Evolutionary conservation across 2,888 invertebrate species (phyloP).

Genomic region (Brassicogethes aeneus): DNA sequence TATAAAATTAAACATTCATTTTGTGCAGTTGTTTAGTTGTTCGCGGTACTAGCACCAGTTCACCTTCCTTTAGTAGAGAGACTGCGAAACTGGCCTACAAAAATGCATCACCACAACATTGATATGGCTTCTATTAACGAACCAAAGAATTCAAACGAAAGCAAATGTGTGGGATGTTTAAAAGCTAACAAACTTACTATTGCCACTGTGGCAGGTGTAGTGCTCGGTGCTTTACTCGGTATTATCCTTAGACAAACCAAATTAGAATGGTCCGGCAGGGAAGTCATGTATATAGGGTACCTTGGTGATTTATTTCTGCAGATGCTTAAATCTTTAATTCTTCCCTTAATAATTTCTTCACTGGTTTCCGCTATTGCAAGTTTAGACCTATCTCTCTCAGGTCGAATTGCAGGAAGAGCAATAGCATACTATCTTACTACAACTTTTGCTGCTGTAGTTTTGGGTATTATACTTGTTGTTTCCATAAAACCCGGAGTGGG

Average conservation of each 20-base stretch:
- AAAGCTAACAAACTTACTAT: slow-evolving; percentile 46
- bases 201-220: slow-evolving; percentile 49
- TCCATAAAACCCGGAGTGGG: slow-evolving; percentile 53
- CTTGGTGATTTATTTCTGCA: slow-evolving; percentile 63
- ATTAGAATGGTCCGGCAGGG: slow-evolving; percentile 45
- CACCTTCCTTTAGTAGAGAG: too few species aligned
- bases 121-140: slow-evolving; percentile 8
- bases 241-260: slow-evolving; percentile 39
- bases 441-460: slow-evolving; percentile 57
- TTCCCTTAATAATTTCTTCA: slow-evolving; percentile 62
- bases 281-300: slow-evolving; percentile 61
- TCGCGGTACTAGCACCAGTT: too few species aligned
- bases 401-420: slow-evolving; percentile 56
- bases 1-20: not conserved
- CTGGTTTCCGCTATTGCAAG: slow-evolving; percentile 61
- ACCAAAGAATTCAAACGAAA: slow-evolving; percentile 10
- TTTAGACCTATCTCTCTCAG: slow-evolving; percentile 57
- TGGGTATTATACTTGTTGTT: slow-evolving; percentile 62
- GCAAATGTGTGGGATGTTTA: slow-evolving; percentile 30
- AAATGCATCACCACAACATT: slow-evolving; percentile 4
- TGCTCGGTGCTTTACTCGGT: slow-evolving; percentile 47
- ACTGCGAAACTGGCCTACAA: too few species aligned
- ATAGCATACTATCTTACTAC: slow-evolving; percentile 60
- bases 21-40: not conserved
- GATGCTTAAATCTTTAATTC: slow-evolving; percentile 64